These are phyloP conservation scores for Octodon degus DNA, from an alignment of 2,113 vertebrate species.

Conservation along the genomic window DNA sequence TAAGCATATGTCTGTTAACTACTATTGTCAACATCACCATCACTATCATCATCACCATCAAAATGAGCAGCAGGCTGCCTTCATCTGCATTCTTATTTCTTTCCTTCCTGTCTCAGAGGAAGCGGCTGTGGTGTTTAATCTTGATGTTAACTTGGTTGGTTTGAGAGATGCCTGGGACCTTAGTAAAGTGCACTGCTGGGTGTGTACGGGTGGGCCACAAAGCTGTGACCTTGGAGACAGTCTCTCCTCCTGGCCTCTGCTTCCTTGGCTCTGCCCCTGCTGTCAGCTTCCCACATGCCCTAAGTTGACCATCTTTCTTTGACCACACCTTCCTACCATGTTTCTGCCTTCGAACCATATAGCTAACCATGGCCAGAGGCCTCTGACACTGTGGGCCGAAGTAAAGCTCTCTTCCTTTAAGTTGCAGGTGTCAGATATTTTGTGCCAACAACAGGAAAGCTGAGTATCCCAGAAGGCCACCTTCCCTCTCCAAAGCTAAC, in stretches of 20 bases:
- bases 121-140: neutral
- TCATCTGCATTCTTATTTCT: neutral
- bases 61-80: neutral
- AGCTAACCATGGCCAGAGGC: neutral
- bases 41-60: too few species aligned
- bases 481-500: neutral
- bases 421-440: neutral
- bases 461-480: too few species aligned
- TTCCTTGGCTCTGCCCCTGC: neutral
- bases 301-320: neutral
- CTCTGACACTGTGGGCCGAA: neutral
- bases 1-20: neutral
- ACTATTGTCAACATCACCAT: rapidly evolving
- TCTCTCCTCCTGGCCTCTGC: neutral
- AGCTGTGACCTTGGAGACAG: neutral
- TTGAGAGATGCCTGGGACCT: neutral
- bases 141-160: neutral
- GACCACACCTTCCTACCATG: neutral
- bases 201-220: neutral
- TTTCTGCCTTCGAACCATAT: neutral
- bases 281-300: neutral
- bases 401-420: neutral
- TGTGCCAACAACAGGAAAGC: neutral
- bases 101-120: neutral
- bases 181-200: neutral